A percentile compares a stretch with the other conserved stretches of the same genome.
Conservation (phyloP, 1,140 invertebrate species). For the Limonius californicus region DNA sequence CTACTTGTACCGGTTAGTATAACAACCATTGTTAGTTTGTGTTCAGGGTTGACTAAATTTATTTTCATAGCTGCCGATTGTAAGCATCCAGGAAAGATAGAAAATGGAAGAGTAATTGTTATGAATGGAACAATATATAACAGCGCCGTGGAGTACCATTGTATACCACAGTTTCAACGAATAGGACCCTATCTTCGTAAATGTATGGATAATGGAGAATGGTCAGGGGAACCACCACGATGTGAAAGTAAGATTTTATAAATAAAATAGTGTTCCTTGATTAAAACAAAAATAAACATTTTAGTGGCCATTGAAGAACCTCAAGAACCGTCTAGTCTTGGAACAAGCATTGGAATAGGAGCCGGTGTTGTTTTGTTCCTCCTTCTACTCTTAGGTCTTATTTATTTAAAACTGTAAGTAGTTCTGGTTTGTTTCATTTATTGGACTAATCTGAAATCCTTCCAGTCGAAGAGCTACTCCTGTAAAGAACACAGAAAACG, state of each 20-base stretch:
- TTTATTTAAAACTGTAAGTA: conserved; percentile 74
- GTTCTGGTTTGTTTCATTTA: no score
- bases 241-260: conserved; percentile 69
- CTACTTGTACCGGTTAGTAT: not conserved
- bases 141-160: conserved; percentile 82
- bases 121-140: conserved; percentile 81
- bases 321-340: conserved; percentile 65
- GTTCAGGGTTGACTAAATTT: not conserved
- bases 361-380: conserved; percentile 73
- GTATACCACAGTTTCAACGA: conserved; percentile 77
- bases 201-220: conserved; percentile 75
- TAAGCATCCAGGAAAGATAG: conserved; percentile 69
- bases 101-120: conserved; percentile 81
- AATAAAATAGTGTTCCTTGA: no score
- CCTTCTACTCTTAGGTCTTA: conserved; percentile 67
- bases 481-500: conserved; percentile 83
- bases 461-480: conserved; percentile 73
- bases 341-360: conserved; percentile 74
- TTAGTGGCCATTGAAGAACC: conserved; percentile 59
- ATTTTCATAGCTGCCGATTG: conserved; percentile 73
- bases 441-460: no score
- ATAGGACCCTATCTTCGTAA: conserved; percentile 77
- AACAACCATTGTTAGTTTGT: not conserved
- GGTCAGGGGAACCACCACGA: conserved; percentile 78
- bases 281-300: no score